Base-by-base conservation (phyloP, 2,797 vertebrate species). In the Protosalanx chinensis region DNA sequence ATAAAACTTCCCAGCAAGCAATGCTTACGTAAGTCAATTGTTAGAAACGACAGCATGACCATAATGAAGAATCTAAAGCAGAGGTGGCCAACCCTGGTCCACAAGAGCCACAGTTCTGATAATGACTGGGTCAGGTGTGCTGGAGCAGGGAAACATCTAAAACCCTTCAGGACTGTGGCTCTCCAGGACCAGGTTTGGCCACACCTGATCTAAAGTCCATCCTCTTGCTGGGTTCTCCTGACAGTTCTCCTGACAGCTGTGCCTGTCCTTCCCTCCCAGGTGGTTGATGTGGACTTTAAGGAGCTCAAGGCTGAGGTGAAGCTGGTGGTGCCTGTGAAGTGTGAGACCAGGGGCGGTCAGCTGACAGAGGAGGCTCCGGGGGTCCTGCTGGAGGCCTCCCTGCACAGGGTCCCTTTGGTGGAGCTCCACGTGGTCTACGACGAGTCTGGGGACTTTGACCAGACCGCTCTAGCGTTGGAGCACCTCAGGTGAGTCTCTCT, bases 401-500 rank as follows among this genome's bases (percentile, higher is more conserved):
- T 91, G 8, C 82, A 86, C 68, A 91, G 73, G 80, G 82, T 98
- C 30, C 90, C 92, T 0, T 88, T 99, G 76, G 93, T 93, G 77
- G 93, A 98, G 78, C 89, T 99, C 8, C 92, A 92, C 65, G 93
- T 96, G 58, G 94, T 95, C 5, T 96, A 91, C 2, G 93, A 98
- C 0, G 93, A 93, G 57, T 95, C 96, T 0, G 95, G 94, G 35
- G 92, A 93, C 49, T 94, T 95, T 71, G 96, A 97, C 76, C 95
- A 96, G 86, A 98, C 95, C 0, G 96, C 96, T 0, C 89, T 99
- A 0, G 95, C 95, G 0, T 35, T 98, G 0, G 98, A 99, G 65
- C 98, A 99, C 32, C 89, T 98, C 83, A 95, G 97, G 97, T 99
- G 86, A 49, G 84, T 53, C 51, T 53, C 51, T 53, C 41, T 46